These are phyloP conservation scores for Sclerodermus sp. DNA, from an alignment of 2,888 invertebrate genomes.

Conservation along the genomic window DNA sequence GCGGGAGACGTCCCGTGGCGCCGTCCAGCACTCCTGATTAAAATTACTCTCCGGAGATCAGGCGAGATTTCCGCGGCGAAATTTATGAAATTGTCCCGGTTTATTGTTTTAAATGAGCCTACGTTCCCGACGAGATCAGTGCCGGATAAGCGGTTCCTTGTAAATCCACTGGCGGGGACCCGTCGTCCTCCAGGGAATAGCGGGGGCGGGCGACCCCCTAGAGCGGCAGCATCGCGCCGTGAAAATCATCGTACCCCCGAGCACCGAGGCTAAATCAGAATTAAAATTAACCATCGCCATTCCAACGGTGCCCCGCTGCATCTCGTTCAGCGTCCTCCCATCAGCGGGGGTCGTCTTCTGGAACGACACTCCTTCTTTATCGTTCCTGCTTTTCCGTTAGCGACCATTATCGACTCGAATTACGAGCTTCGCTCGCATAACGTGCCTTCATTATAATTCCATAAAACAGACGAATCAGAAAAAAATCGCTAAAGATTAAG, in stretches of 20 bases:
- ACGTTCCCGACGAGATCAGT: constrained; percentile 45
- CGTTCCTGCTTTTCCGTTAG: not conserved
- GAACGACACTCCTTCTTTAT: not conserved
- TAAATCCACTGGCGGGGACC: constrained; percentile 31
- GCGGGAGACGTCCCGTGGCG: constrained; percentile 43
- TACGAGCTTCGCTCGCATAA: not conserved
- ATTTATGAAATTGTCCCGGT: constrained; percentile 54
- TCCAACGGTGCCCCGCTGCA: constrained; percentile 2
- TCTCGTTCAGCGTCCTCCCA: not conserved
- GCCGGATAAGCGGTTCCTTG: constrained; percentile 41
- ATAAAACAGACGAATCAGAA: too few relatives aligned
- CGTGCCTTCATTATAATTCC: not conserved
- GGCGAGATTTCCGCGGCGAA: constrained; percentile 38
- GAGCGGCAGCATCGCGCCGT: constrained; percentile 26
- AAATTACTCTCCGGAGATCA: constrained; percentile 51
- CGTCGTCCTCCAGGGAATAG: constrained; percentile 10
- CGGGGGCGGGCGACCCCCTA: constrained; percentile 36
- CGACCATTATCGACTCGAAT: not conserved
- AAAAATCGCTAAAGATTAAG: not conserved
- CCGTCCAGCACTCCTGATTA: constrained; percentile 52
- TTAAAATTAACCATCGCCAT: constrained; percentile 17
- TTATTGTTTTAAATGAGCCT: constrained; percentile 52
- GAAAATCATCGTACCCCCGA: constrained; percentile 25
- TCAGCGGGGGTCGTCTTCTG: not conserved
- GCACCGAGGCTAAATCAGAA: constrained; percentile 18